These are phyloP conservation scores for Lycocerus yunnanus DNA, from an alignment of 2,888 invertebrate species.

Conservation along the genomic window DNA sequence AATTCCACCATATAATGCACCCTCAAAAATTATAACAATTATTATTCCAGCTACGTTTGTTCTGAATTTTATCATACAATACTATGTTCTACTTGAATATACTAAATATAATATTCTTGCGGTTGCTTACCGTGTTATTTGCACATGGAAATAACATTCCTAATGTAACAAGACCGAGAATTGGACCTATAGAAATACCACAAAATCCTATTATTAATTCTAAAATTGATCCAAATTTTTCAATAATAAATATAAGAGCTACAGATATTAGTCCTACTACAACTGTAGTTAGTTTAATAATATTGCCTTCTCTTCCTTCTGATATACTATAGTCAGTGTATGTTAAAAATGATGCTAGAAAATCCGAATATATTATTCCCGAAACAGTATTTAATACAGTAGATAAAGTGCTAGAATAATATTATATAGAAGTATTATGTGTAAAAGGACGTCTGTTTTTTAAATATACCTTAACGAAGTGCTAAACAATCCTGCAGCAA, in stretches of 20 bases:
- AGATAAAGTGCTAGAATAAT: conserved; percentile 62
- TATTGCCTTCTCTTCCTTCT: conserved; percentile 60
- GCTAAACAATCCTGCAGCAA: conserved; percentile 15
- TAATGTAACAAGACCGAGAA: conserved; percentile 67
- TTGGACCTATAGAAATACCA: conserved; percentile 68
- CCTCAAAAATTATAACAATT: conserved; percentile 51
- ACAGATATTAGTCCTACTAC: conserved; percentile 59
- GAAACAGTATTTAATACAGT: conserved; percentile 63
- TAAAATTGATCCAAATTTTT: conserved; percentile 67
- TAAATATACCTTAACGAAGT: conserved; percentile 10
- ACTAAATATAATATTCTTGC: no score
- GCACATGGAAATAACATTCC: conserved; percentile 69
- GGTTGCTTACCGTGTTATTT: conserved; percentile 59
- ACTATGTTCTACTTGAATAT: no score
- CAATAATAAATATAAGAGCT: conserved; percentile 61
- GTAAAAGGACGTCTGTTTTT: background rate
- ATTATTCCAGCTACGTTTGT: conserved; percentile 44
- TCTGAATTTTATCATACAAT: background rate
- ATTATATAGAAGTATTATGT: background rate
- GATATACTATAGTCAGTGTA: conserved; percentile 55
- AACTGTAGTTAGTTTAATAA: conserved; percentile 63
- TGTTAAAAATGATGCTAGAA: conserved; percentile 60
- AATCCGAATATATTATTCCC: conserved; percentile 66
- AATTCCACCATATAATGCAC: conserved; percentile 61
- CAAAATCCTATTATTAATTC: conserved; percentile 66